Evolutionary conservation across 2,888 invertebrate species (phyloP).

Genomic region (Parnassius mnemosyne): DNA sequence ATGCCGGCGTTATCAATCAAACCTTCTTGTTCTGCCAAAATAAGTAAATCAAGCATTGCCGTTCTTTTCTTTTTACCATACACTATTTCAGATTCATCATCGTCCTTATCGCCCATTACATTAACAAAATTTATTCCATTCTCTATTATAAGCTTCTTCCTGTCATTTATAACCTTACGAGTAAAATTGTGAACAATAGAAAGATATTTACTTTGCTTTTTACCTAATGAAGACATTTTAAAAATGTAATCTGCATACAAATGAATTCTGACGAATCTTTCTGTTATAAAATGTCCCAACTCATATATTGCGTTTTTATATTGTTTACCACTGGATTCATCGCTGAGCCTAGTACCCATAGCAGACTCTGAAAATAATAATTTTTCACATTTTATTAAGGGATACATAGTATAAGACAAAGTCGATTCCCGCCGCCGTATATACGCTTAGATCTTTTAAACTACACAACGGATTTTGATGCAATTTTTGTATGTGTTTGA

Average conservation of each 20-base stretch:
- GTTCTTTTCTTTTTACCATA: conserved; percentile 62
- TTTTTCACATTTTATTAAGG: too few species aligned
- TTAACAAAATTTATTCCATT: conserved; percentile 32
- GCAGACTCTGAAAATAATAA: conserved; percentile 78
- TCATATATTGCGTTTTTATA: conserved; percentile 81
- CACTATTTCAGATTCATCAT: neutral
- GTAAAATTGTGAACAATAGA: conserved; percentile 59
- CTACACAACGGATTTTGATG: too few species aligned
- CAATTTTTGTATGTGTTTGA: too few species aligned
- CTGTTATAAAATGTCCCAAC: conserved; percentile 56
- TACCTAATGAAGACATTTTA: conserved; percentile 69
- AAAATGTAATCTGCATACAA: conserved; percentile 78
- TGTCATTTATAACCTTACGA: conserved; percentile 32
- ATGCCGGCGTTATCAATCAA: conserved; percentile 75
- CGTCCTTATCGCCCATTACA: conserved; percentile 24
- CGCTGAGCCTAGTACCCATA: conserved; percentile 83
- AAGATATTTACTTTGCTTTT: conserved; percentile 61
- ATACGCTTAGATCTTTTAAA: too few species aligned
- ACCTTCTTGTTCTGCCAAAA: conserved; percentile 67
- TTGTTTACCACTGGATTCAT: conserved; percentile 62
- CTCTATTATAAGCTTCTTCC: conserved; percentile 48
- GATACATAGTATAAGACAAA: too few species aligned
- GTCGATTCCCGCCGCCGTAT: too few species aligned
- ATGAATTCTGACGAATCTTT: conserved; percentile 78
- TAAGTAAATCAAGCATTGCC: conserved; percentile 76